Base-by-base conservation (phyloP, 30 jellyfish, hydroid and myxozoan genomes). In the Cassiopea xamachana region DNA sequence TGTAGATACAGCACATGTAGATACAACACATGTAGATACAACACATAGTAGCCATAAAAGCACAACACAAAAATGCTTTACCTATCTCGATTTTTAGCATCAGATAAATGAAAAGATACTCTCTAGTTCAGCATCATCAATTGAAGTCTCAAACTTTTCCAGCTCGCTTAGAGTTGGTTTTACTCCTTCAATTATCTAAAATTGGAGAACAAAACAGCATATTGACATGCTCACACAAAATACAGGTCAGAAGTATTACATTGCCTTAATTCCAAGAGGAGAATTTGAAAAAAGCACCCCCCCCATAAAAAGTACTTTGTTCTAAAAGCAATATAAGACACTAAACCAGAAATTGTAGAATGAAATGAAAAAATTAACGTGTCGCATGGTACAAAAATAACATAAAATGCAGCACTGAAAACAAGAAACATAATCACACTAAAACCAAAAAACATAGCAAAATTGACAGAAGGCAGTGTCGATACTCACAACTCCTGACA, bases 61-160 rank as follows among this genome's bases (percentile, higher is more conserved):
- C 69, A 14, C 69, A 59, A 59, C 69, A 59, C 69, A 59, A 59
- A 7, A 59, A 6, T 6, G 14, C 69, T 27, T 27, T 27, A 27
- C 39, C 39, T 27, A 27, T 27, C 39, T 27, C 39, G 39, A 27
- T 27, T 27, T 27, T 27, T 27, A 27, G 39, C 39, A 27, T 27
- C 39, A 2, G 55, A 7, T 71, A 18, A 1, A 43, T 19, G 55
- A 90, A 84, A 90, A 49, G 89, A 82, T 92, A 96, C 99, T 73
- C 80, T 96, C 99, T 4, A 96, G 82, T 58, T 96, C 99, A 46
- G 98, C 99, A 86, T 96, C 98, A 84, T 96, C 99, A 18, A 96
- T 67, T 2, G 99, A 90, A 17, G 97, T 88, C 69, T 91, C 97
- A 85, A 91, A 96, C 90, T 85, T 96, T 60, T 96, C 99, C 70